These are phyloP conservation scores for Chloroclysta siterata DNA, from an alignment of 2,888 invertebrate genomes.

Conservation along the genomic window DNA sequence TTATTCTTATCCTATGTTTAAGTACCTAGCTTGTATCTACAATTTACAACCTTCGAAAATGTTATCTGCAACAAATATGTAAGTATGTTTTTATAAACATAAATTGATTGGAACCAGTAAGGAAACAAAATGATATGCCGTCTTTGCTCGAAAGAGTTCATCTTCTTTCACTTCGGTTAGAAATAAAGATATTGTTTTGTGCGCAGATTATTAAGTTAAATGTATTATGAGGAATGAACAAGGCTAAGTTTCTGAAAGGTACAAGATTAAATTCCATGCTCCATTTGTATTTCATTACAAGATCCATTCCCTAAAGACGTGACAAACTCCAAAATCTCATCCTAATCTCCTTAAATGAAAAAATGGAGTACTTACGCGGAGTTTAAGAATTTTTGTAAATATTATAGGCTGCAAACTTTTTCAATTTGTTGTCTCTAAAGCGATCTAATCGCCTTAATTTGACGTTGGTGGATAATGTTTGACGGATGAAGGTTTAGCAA, in stretches of 20 bases:
- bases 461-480: conserved; percentile 2
- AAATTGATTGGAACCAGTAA: too few relatives aligned
- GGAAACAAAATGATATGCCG: too few relatives aligned
- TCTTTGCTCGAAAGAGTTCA: too few relatives aligned
- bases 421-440: conserved; percentile 16
- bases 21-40: too few relatives aligned
- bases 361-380: conserved; percentile 26
- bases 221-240: not conserved
- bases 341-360: conserved; percentile 39
- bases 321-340: conserved; percentile 26
- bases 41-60: too few relatives aligned
- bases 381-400: conserved; percentile 21
- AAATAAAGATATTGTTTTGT: too few relatives aligned
- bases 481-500: conserved; percentile 1
- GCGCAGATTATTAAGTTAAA: not conserved
- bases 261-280: conserved; percentile 44
- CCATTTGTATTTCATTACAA: conserved; percentile 50
- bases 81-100: too few relatives aligned
- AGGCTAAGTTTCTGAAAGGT: conserved; percentile 43
- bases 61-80: too few relatives aligned
- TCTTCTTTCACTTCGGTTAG: too few relatives aligned
- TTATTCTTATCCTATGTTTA: too few relatives aligned
- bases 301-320: conserved; percentile 19
- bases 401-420: conserved; percentile 28
- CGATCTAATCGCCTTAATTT: conserved; percentile 6